Evolutionary conservation across 2,888 invertebrate species (phyloP), one percentile per base, ranked within the genome.

Genomic region (Luperina testacea): DNA sequence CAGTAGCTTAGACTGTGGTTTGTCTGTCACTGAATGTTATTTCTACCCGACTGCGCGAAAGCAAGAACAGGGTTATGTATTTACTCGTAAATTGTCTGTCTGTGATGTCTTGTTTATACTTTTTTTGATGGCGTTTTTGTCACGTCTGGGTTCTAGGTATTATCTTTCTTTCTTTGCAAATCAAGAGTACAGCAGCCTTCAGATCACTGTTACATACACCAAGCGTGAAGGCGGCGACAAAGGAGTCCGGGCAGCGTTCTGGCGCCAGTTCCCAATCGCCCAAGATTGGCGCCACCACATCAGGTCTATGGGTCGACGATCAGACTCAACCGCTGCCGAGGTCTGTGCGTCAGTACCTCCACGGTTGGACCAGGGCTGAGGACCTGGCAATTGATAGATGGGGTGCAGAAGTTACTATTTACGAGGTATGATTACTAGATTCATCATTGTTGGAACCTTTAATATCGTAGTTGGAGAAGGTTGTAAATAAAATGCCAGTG

Each of bases 311-410:
- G 96, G 80, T 92, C 3, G 96, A 97, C 57, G 95, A 96, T 0
- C 96, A 97, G 83, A 94, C 94, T 0, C 96, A 96, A 78, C 96
- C 96, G 0, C 82, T 97, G 20, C 96, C 96, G 0, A 89, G 95
- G 67, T 96, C 96, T 2, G 94, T 93, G 3, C 90, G 96, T 7
- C 92, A 92, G 72, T 94, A 94, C 76, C 92, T 96, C 0, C 91
- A 95, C 13, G 93, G 94, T 0, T 97, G 96, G 96, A 83, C 93
- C n/a, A 90, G 94, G 61, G 96, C 96, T 51, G 96, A 96, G 20
- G 93, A 95, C 1, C 83, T 96, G 68, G 96, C 96, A 0, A 20
- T 82, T 42, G 90, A 78, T 5, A 89, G 95, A n/a, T 97, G 95
- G 96, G 93, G 93, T 0, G 92, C 94, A 5, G 95, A 95, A 48